A percentile compares a stretch with the other conserved stretches of the same genome.
Conservation (phyloP, 2,888 invertebrate species). For the Branchellion lobata region DNA sequence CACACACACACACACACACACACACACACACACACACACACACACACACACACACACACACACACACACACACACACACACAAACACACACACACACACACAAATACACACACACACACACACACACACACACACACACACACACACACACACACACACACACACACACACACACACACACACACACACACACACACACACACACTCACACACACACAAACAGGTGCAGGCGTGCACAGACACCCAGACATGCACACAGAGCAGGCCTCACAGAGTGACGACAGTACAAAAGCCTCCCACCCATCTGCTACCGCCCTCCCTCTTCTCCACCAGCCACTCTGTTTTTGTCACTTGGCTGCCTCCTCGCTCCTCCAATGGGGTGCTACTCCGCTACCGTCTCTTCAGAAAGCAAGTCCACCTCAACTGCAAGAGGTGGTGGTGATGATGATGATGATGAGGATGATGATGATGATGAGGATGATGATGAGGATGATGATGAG, state of each 20-base stretch:
- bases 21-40: no score
- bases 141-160: no score
- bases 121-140: not conserved
- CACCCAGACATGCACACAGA: not conserved
- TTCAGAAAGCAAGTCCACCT: not conserved
- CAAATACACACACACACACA: not conserved
- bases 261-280: not conserved
- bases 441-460: not conserved
- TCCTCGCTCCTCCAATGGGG: not conserved
- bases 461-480: slow-evolving; percentile 7
- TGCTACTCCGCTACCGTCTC: not conserved
- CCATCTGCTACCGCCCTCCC: not conserved
- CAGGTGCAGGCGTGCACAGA: not conserved
- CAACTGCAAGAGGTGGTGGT: not conserved
- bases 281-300: not conserved
- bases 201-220: not conserved
- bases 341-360: not conserved
- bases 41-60: no score
- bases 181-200: no score
- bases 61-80: no score
- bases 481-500: not conserved
- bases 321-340: not conserved
- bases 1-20: no score
- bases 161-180: no score
- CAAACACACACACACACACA: no score